A percentile compares a stretch with the other conserved stretches of the same genome.
These are phyloP conservation scores for Thalassarche chlororhynchos DNA, from an alignment of 2,113 vertebrate genomes.

Conservation along the genomic window DNA sequence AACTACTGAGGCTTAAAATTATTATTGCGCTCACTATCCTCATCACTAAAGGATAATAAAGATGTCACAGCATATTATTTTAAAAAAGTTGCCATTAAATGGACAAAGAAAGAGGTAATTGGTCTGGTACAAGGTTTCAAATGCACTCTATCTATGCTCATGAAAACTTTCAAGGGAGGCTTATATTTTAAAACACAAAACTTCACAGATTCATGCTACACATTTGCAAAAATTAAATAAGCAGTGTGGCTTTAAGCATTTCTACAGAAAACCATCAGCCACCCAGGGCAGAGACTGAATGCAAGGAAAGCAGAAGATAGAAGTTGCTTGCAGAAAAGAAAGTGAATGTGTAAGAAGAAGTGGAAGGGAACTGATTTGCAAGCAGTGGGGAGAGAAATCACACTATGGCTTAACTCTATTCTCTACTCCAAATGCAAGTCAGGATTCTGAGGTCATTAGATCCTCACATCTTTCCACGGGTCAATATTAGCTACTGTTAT, in stretches of 20 bases:
- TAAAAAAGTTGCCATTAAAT: background rate
- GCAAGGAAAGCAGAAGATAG: background rate
- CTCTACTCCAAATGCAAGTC: background rate
- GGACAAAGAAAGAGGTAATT: background rate
- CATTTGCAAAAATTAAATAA: background rate
- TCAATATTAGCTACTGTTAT: background rate
- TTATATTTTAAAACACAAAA: background rate
- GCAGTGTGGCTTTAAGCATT: background rate
- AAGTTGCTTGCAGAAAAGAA: background rate
- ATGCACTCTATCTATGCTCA: background rate
- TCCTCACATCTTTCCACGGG: background rate
- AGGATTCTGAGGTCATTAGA: background rate
- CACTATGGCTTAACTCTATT: background rate
- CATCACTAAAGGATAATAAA: conserved; percentile 42
- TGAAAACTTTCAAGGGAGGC: background rate
- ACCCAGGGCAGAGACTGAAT: background rate
- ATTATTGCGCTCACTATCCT: conserved; percentile 43
- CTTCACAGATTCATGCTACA: background rate
- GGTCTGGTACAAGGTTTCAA: background rate
- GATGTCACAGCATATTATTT: conserved; percentile 33
- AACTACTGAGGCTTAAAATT: conserved; percentile 33
- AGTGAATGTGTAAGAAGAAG: background rate
- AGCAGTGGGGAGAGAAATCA: background rate
- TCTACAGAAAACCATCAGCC: background rate
- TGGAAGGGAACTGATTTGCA: background rate